phyloP scores from a whole-genome alignment of 92 coral and sea anemone genomes.

The Siderastrea siderea region DNA sequence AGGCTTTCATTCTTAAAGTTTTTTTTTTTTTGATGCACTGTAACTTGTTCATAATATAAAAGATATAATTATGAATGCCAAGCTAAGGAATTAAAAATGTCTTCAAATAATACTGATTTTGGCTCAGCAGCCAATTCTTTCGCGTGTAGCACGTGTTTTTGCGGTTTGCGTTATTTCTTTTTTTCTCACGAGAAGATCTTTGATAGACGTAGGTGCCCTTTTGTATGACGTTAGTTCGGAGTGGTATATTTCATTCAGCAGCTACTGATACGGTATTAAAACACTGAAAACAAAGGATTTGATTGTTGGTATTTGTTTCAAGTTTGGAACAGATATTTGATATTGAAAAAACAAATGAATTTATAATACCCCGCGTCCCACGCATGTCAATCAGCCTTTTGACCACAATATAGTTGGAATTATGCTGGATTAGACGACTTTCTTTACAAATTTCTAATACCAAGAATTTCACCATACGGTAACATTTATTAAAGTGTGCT shows the following conservation, averaged over 20 bases:
- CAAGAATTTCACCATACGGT: too few relatives aligned
- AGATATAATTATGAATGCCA: too few relatives aligned
- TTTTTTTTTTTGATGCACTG: too few relatives aligned
- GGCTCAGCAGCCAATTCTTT: too few relatives aligned
- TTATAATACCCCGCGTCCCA: not conserved
- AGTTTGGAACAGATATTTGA: not conserved
- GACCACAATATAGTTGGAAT: not conserved
- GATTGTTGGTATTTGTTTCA: conserved; percentile 1
- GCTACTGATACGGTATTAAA: not conserved
- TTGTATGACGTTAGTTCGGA: conserved; percentile 5
- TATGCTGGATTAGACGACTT: not conserved
- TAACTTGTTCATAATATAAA: too few relatives aligned
- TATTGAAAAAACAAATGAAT: not conserved
- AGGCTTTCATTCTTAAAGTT: too few relatives aligned
- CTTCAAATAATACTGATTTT: too few relatives aligned
- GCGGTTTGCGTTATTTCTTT: not conserved
- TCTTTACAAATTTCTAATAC: too few relatives aligned
- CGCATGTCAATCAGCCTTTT: not conserved
- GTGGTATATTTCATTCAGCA: conserved; percentile 5
- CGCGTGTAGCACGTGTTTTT: not conserved
- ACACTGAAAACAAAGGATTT: not conserved
- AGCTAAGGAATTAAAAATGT: too few relatives aligned
- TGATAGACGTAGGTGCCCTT: not conserved
- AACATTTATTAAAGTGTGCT: too few relatives aligned
- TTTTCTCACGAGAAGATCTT: conserved; percentile 10